Conservation (phyloP, 2,797 vertebrate genomes). For the Hipposideros larvatus region DNA sequence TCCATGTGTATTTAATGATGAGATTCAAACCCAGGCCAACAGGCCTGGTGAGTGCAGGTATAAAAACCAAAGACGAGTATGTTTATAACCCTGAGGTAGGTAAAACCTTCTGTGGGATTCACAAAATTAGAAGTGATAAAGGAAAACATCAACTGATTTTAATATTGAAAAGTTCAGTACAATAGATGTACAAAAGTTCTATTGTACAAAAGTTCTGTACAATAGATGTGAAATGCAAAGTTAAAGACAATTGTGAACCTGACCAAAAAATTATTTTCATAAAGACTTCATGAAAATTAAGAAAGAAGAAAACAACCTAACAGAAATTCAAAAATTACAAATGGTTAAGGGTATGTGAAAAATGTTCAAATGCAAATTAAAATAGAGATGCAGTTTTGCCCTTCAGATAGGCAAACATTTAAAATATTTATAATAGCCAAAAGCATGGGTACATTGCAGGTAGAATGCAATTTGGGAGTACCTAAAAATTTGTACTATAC, state of each 20-base stretch:
- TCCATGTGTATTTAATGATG: not conserved
- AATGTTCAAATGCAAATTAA: constrained; percentile 29
- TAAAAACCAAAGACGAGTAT: not conserved
- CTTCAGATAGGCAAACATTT: not conserved
- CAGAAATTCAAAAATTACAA: constrained; percentile 46
- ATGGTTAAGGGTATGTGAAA: constrained; percentile 47
- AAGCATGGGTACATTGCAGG: not conserved
- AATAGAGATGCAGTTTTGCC: not conserved
- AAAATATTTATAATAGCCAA: constrained; percentile 48
- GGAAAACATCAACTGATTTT: constrained; percentile 22
- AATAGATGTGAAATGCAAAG: not conserved
- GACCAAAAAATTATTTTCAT: not conserved
- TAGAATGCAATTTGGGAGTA: not conserved
- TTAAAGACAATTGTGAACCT: not conserved
- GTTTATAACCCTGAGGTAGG: not conserved
- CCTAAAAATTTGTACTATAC: not conserved
- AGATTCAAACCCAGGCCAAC: not conserved
- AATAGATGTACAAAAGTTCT: not conserved
- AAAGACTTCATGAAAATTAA: constrained; percentile 38
- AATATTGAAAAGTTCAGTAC: constrained; percentile 24
- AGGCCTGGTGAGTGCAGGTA: not conserved
- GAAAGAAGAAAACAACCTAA: not conserved
- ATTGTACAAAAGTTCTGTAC: too few relatives aligned
- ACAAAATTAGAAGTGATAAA: constrained; percentile 38
- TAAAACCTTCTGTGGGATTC: not conserved